Base-by-base conservation (phyloP, 2,888 invertebrate genomes). In the Pandemis cinnamomeana region DNA sequence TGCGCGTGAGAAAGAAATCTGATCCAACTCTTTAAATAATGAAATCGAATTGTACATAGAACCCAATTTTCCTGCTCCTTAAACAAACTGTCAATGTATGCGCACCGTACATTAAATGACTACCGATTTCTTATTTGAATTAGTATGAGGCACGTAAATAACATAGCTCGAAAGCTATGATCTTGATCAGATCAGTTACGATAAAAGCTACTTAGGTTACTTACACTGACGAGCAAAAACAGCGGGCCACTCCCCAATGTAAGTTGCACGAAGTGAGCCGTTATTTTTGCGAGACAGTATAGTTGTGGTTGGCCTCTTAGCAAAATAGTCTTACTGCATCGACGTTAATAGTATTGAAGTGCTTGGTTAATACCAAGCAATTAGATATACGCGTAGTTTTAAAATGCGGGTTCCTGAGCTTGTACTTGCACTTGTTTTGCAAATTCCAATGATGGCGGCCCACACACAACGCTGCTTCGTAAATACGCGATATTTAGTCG, bases 391-490 rank as follows among this genome's bases (percentile, higher is more conserved):
- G 83, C 87, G 84, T 80, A n/a, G 81, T 84, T 84, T 15, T 82
- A 87, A 86, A 86, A 81, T 27, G 8, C 53, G 2, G 1, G 27
- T 10, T 27, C 11, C 58, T 20, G 27, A 10, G 83, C 80, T 77
- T 77, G 6, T 7, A 7, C 10, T 15, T 36, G 11, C 64, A 66
- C 36, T 20, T 87, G 86, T 88, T 86, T 88, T 89, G 91, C 91
- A 91, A 90, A 87, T 91, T 91, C 89, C 84, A 87, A 86, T 82
- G 84, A 82, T 84, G 84, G 81, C 78, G 80, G 92, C 89, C 92
- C 92, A 90, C 92, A 92, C 92, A 90, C 88, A 77, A 78, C 71
- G 89, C 81, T 76, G 79, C 78, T 75, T 68, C 77, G 78, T 79
- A 79, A 83, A 80, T 83, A 80, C 82, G 81, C 80, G 81, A 84